Evolutionary conservation across 1,140 invertebrate genomes (phyloP), one percentile per base, ranked within the genome.

Genomic region (Drosophila obscura): DNA sequence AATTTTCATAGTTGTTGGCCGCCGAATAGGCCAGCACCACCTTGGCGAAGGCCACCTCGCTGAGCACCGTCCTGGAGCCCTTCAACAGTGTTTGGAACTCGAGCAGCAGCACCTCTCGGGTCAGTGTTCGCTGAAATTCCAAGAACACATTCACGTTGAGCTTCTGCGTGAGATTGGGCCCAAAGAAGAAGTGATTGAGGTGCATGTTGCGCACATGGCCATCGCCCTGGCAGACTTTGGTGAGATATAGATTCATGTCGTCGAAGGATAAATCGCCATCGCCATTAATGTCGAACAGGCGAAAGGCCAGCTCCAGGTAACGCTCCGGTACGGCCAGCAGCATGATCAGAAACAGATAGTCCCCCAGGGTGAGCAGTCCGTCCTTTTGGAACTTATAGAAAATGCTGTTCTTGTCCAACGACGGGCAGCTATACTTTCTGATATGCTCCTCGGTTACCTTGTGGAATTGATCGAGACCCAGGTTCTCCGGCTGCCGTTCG

Each of bases 251-350:
- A 1, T 31, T 57, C 58, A 84, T 39, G 0, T 64, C 68, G 0
- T 59, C 43, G 7, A 50, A 57, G 22, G 8, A 48, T 2, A 84
- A 24, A 0, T 50, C 50, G 0, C 63, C 58, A 24, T 62, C 50
- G 0, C 63, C 82, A 2, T 68, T 22, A 0, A 16, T 4, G 11
- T 85, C 82, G 1, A 85, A 72, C 0, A 85, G 45, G 3, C 46
- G 41, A 39, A 87, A 76, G 1, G 44, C 66, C 4, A 78, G 68
- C 8, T 46, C 8, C 15, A 78, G 53, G 19, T 75, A 71, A 2
- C 63, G 49, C 13, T 87, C 69, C 4, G 82, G 49, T 26, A 81
- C 45, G 1, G 49, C 31, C n/a, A 87, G 26, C 5, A 87, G 15
- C 31, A 65, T 50, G 5, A 16, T n/a, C 0, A 87, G 49, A 0